Evolutionary conservation across 2,888 invertebrate genomes (phyloP).

Genomic region (Saturnia japonica): DNA sequence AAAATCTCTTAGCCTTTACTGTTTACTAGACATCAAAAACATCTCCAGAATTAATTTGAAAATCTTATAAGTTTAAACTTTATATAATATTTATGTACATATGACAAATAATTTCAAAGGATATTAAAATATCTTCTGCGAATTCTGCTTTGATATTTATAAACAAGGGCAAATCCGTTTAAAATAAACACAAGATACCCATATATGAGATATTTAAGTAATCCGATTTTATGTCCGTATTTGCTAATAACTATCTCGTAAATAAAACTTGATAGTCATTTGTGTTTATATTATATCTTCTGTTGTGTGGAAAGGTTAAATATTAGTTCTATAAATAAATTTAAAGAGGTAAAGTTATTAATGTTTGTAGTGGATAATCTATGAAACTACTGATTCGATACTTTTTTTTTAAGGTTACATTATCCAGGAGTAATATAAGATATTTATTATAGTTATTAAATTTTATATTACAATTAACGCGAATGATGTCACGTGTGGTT

Average conservation of each 20-base stretch:
- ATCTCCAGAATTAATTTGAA: neutral
- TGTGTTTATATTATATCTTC: neutral
- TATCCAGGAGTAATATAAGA: no score
- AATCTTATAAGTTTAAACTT: no score
- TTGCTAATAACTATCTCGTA: neutral
- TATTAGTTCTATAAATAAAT: no score
- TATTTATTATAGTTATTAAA: no score
- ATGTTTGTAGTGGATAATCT: no score
- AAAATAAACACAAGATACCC: neutral
- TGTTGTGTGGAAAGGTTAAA: no score
- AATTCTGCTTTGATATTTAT: neutral
- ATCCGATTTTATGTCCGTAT: neutral
- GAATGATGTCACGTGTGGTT: no score
- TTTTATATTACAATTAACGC: no score
- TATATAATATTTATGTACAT: neutral
- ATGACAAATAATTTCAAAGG: neutral
- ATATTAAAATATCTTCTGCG: slow-evolving; percentile 5
- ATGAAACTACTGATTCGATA: no score
- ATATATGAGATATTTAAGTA: neutral
- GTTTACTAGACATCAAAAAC: neutral
- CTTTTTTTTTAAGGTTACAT: no score
- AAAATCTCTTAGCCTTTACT: neutral
- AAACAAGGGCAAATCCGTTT: neutral
- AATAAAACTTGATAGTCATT: neutral
- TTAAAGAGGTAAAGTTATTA: no score